These are phyloP conservation scores for Taenaris catops DNA, from an alignment of 2,888 invertebrate genomes.

Conservation along the genomic window DNA sequence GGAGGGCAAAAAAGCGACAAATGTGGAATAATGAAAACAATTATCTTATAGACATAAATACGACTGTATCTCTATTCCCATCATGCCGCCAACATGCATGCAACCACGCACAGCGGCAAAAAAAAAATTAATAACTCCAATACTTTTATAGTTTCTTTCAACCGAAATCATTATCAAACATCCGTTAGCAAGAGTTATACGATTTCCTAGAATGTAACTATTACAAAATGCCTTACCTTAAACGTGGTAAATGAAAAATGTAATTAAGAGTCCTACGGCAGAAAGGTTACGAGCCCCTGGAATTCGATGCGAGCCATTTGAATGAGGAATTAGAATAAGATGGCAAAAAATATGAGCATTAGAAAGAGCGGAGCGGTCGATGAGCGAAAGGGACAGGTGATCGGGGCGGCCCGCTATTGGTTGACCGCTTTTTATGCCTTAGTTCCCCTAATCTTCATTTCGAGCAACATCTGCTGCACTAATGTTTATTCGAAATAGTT, in stretches of 20 bases:
- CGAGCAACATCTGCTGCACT: slow-evolving; percentile 71
- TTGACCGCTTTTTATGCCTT: slow-evolving; percentile 76
- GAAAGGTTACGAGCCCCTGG: slow-evolving; percentile 64
- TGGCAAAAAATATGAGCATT: slow-evolving; percentile 76
- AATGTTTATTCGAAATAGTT: slow-evolving; percentile 70
- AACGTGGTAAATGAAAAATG: slow-evolving; percentile 21
- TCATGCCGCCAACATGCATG: slow-evolving; percentile 15
- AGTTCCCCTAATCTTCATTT: slow-evolving; percentile 79
- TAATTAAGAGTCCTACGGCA: slow-evolving; percentile 36
- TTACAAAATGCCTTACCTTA: slow-evolving; percentile 25
- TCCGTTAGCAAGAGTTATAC: slow-evolving; percentile 1
- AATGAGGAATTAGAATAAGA: slow-evolving; percentile 76
- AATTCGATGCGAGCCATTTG: slow-evolving; percentile 66
- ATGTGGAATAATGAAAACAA: slow-evolving; percentile 14
- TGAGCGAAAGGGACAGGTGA: slow-evolving; percentile 49
- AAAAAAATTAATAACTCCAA: slow-evolving; percentile 11
- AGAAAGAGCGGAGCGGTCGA: slow-evolving; percentile 56
- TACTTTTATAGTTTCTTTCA: slow-evolving; percentile 23
- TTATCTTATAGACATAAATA: slow-evolving; percentile 18
- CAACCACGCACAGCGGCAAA: slow-evolving; percentile 15
- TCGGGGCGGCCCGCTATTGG: slow-evolving; percentile 52
- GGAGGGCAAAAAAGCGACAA: slow-evolving; percentile 14
- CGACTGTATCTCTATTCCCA: slow-evolving; percentile 17
- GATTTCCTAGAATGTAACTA: slow-evolving; percentile 14
- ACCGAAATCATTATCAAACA: slow-evolving; percentile 16